A percentile compares a stretch with the other conserved stretches of the same genome.
phyloP scores from a whole-genome alignment of 1,140 invertebrate species.

The Eubasilissa regina region DNA sequence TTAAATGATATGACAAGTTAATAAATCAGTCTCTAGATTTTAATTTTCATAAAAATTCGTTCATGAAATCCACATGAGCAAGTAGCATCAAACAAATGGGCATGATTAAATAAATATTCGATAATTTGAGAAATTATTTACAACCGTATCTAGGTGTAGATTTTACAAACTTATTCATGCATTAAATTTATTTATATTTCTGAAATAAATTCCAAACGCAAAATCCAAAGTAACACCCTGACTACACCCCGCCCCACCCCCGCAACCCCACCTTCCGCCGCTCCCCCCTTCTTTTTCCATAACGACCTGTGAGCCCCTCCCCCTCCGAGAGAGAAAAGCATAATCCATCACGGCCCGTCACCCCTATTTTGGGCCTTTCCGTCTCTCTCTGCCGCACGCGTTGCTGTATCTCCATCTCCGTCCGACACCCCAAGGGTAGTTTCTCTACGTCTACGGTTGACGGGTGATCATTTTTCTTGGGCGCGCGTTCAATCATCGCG shows the following conservation, averaged over 20 bases:
- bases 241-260: slow-evolving; percentile 19
- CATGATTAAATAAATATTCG: too few species aligned
- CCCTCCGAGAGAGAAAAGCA: slow-evolving; percentile 73
- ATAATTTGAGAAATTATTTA: too few species aligned
- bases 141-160: too few species aligned
- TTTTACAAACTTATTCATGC: too few species aligned
- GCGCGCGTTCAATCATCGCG: slow-evolving; percentile 74
- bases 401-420: slow-evolving; percentile 62
- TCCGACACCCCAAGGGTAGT: slow-evolving; percentile 71
- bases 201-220: not conserved
- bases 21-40: too few species aligned
- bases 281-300: slow-evolving; percentile 71
- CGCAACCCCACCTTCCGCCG: not conserved
- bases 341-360: slow-evolving; percentile 75
- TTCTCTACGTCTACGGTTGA: slow-evolving; percentile 74
- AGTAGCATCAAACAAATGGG: too few species aligned
- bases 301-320: slow-evolving; percentile 74
- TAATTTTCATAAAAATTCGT: too few species aligned
- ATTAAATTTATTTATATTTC: slow-evolving; percentile 7
- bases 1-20: too few species aligned
- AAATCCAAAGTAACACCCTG: slow-evolving; percentile 32
- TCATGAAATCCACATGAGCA: too few species aligned
- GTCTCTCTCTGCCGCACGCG: slow-evolving; percentile 62
- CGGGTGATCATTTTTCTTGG: slow-evolving; percentile 75
- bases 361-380: slow-evolving; percentile 71